phyloP scores from a whole-genome alignment of 2,113 vertebrate species.

The Caloenas nicobarica region DNA sequence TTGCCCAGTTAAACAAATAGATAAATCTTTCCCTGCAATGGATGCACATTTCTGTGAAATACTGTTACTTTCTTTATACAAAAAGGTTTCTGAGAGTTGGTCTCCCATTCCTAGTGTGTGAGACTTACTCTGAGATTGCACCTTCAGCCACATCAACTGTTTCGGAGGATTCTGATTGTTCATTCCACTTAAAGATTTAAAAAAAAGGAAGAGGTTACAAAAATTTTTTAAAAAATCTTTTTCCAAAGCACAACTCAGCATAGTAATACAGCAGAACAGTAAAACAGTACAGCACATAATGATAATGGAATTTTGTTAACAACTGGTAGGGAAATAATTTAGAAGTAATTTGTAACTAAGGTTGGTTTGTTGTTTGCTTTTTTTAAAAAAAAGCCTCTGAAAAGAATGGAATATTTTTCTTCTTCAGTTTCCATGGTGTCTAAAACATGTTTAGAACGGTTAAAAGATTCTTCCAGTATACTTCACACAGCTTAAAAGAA shows the following conservation, averaged over 20 bases:
- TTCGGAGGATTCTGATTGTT: not conserved
- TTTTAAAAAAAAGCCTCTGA: not conserved
- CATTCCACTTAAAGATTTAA: not conserved
- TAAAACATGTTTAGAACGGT: not conserved
- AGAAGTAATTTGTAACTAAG: not conserved
- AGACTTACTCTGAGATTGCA: conserved; percentile 18
- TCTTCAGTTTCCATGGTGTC: not conserved
- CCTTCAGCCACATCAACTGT: not conserved
- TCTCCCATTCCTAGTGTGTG: not conserved
- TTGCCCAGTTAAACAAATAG: not conserved
- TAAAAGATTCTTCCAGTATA: not conserved
- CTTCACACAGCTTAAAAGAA: too few species aligned
- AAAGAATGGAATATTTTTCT: not conserved
- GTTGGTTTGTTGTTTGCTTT: too few species aligned
- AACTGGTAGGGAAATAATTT: not conserved
- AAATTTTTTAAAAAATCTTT: not conserved
- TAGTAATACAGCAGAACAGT: not conserved
- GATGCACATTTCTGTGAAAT: not conserved
- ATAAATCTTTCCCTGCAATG: not conserved
- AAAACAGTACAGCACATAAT: not conserved
- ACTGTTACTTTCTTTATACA: not conserved
- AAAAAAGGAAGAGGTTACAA: not conserved
- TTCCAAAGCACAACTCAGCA: not conserved
- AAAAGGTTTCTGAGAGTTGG: not conserved
- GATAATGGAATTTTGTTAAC: not conserved